These are phyloP conservation scores for Margarornis squamiger DNA, from an alignment of 2,797 vertebrate genomes.

Conservation along the genomic window DNA sequence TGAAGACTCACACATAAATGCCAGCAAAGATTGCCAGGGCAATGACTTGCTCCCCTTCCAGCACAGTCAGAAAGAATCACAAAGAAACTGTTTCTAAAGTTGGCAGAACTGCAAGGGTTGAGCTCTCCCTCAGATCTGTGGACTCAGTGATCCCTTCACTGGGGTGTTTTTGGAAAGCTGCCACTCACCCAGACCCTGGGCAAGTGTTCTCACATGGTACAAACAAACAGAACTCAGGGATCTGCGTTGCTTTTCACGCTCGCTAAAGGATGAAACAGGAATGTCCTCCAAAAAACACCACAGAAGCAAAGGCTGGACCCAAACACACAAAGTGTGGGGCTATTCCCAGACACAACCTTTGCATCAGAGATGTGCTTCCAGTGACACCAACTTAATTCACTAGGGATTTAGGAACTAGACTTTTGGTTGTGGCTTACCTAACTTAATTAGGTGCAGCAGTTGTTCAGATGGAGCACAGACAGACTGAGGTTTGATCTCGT, in stretches of 20 bases:
- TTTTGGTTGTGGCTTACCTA: constrained; percentile 77
- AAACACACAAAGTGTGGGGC: neutral
- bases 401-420: neutral
- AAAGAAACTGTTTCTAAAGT: rapidly evolving
- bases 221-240: neutral
- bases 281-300: neutral
- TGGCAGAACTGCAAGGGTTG: neutral
- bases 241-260: neutral
- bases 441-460: constrained; percentile 95
- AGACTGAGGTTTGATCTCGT: constrained; percentile 90
- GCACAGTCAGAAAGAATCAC: neutral
- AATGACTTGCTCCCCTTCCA: neutral
- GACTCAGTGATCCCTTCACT: neutral
- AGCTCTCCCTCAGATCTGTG: neutral
- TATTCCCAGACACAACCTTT: neutral
- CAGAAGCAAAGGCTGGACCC: neutral
- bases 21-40: neutral
- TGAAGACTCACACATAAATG: neutral
- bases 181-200: neutral
- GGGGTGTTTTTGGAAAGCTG: neutral
- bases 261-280: neutral
- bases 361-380: neutral
- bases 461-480: constrained; percentile 96
- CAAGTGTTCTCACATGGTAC: neutral
- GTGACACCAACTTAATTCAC: neutral